These are phyloP conservation scores for Grantiella picta DNA, from an alignment of 2,113 vertebrate genomes.

Conservation along the genomic window DNA sequence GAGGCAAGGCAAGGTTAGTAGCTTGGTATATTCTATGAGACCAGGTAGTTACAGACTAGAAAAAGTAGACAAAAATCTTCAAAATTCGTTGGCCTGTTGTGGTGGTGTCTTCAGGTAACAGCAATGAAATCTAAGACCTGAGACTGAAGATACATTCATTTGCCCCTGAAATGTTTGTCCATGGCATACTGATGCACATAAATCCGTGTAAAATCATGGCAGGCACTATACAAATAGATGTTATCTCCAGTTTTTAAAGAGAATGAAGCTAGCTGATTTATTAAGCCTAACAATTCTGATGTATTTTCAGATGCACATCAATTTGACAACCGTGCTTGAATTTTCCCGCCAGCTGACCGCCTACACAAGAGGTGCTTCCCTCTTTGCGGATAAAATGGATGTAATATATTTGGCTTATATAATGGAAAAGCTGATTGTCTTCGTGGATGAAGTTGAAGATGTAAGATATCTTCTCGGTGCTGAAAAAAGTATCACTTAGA, in stretches of 20 bases:
- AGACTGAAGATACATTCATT: neutral
- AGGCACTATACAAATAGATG: neutral
- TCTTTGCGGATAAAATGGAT: conserved; percentile 88
- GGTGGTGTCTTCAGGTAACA: neutral
- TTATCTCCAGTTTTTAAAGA: neutral
- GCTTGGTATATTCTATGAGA: neutral
- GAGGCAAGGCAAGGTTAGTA: neutral
- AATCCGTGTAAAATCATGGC: neutral
- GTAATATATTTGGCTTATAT: conserved; percentile 88
- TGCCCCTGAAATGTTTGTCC: neutral
- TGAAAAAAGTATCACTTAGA: neutral
- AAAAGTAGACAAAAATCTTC: neutral
- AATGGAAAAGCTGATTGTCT: conserved; percentile 84
- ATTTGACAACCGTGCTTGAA: conserved; percentile 78
- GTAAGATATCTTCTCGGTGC: conserved; percentile 67
- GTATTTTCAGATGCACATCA: conserved; percentile 80
- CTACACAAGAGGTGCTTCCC: conserved; percentile 81
- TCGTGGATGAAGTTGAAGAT: conserved; percentile 78
- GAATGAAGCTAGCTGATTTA: neutral
- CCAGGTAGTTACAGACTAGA: neutral
- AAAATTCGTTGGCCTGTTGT: neutral
- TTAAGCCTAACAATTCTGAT: conserved; percentile 8
- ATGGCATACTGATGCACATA: neutral
- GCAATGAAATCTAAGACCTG: neutral
- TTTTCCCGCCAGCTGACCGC: conserved; percentile 82